A percentile compares a stretch with the other conserved stretches of the same genome.
These are phyloP conservation scores for Heliconius eleuchia DNA, from an alignment of 1,140 invertebrate species.

Conservation along the genomic window DNA sequence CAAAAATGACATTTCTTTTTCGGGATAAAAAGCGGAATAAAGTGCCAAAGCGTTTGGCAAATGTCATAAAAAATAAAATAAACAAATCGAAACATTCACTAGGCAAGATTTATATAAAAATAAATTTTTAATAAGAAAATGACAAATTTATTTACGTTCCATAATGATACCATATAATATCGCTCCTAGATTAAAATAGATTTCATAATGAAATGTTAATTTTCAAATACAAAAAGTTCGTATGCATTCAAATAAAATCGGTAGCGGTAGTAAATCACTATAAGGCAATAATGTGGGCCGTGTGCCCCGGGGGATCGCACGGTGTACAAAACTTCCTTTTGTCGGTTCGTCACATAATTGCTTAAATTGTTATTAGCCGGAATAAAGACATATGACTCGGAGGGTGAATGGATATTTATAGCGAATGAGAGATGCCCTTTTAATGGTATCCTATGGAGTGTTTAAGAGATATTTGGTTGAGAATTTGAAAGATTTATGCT, in stretches of 20 bases:
- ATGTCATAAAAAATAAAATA: background rate
- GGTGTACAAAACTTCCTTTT: slow-evolving; percentile 70
- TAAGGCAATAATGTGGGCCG: slow-evolving; percentile 70
- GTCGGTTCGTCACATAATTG: slow-evolving; percentile 68
- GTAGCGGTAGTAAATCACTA: slow-evolving; percentile 61
- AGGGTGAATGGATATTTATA: slow-evolving; percentile 70
- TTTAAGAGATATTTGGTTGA: slow-evolving; percentile 35
- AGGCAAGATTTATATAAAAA: background rate
- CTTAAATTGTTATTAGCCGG: slow-evolving; percentile 77
- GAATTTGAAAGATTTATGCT: slow-evolving; percentile 37
- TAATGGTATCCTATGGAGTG: slow-evolving; percentile 54
- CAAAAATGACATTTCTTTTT: background rate
- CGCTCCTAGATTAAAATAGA: background rate
- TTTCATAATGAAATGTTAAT: background rate
- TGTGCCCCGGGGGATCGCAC: slow-evolving; percentile 49
- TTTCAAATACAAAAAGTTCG: background rate
- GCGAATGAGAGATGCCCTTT: slow-evolving; percentile 69
- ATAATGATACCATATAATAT: background rate
- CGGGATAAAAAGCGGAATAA: background rate
- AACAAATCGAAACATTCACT: background rate
- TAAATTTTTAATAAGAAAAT: too few species aligned
- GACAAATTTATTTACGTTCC: background rate
- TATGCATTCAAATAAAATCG: slow-evolving; percentile 20
- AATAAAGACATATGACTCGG: slow-evolving; percentile 76
- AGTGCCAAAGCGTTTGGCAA: background rate